Base-by-base conservation (phyloP, 2,797 vertebrate species). In the Gambusia yucatana region DNA sequence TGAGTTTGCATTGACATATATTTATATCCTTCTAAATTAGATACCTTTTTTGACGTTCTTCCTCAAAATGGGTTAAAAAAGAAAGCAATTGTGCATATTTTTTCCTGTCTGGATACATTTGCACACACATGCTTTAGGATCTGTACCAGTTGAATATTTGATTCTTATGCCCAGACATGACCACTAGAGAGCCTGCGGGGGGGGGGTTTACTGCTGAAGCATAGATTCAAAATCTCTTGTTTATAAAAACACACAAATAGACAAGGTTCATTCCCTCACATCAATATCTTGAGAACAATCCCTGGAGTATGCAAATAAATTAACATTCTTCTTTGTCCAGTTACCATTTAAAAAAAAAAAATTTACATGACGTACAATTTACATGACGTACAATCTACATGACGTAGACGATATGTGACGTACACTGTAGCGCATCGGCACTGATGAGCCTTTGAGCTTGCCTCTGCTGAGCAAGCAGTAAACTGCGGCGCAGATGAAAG, bases 131-230 rank as follows among this genome's bases (percentile, higher is more conserved):
- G 39, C 67, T 75, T 63, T 8, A 71, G 22, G 57, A 43, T 63
- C 14, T 70, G 73, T 77, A 44, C 39, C 20, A 8, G 46, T 81
- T 89, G 13, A 57, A 89, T 91, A 81, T 86, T 88, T 79, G 1
- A 88, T 83, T 48, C 33, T 10, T 78, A 16, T 30, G 47, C 71
- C 82, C 33, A 13, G 20, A 61, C 10, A 65, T 17, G 22, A 84
- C 72, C 85, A 84, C 76, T 2, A 20, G 17, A 6, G 47, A 1
- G 2, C 6, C 17, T 22, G 74, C 33, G 16, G 69, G 20, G 1
- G 69, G 20, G 1, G 41, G 2, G 28, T 59, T 33, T 43, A 79
- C 83, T 63, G 85, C 73, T 90, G 84, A 86, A 90, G 30, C 47
- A 77, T 47, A 82, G 61, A 52, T 73, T 76, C 46, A 14, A 30